A percentile compares a stretch with the other conserved stretches of the same genome.
Conservation (phyloP, 2,888 invertebrate species). For the Diaphora mendica region DNA sequence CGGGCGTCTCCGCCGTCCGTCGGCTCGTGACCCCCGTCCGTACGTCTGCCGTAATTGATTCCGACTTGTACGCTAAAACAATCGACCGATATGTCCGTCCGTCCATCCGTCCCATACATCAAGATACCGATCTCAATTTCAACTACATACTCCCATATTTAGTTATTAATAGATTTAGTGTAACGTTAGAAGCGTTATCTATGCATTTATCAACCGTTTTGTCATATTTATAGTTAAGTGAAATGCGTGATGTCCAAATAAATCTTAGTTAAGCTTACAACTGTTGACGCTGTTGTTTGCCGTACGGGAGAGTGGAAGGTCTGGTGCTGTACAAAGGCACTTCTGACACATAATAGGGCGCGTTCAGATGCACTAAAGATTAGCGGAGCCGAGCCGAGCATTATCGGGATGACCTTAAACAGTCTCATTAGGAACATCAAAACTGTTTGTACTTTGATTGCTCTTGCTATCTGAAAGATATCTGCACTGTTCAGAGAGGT, state of each 20-base stretch:
- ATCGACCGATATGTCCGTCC: conserved; percentile 50
- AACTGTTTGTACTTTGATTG: conserved; percentile 19
- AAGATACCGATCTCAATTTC: conserved; percentile 48
- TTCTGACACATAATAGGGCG: conserved; percentile 35
- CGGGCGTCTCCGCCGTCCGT: conserved; percentile 32
- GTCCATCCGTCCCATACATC: conserved; percentile 42
- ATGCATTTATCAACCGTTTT: conserved; percentile 40
- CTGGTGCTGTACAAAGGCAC: conserved; percentile 25
- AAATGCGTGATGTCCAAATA: conserved; percentile 34
- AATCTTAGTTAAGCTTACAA: conserved; percentile 12
- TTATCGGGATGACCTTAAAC: conserved; percentile 40
- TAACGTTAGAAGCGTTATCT: conserved; percentile 45
- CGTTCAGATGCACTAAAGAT: conserved; percentile 43
- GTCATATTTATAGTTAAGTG: conserved; percentile 39
- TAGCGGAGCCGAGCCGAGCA: conserved; percentile 26
- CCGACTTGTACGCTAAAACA: conserved; percentile 54
- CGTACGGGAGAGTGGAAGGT: conserved; percentile 21
- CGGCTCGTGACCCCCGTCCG: conserved; percentile 48
- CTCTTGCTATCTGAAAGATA: not conserved
- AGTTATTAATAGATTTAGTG: conserved; percentile 43
- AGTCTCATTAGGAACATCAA: conserved; percentile 40
- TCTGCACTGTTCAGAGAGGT: not conserved
- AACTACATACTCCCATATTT: conserved; percentile 21
- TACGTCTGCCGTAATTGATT: conserved; percentile 49
- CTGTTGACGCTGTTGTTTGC: conserved; percentile 35